Conservation (phyloP, 2,888 invertebrate species). For the Lasius platythorax region DNA sequence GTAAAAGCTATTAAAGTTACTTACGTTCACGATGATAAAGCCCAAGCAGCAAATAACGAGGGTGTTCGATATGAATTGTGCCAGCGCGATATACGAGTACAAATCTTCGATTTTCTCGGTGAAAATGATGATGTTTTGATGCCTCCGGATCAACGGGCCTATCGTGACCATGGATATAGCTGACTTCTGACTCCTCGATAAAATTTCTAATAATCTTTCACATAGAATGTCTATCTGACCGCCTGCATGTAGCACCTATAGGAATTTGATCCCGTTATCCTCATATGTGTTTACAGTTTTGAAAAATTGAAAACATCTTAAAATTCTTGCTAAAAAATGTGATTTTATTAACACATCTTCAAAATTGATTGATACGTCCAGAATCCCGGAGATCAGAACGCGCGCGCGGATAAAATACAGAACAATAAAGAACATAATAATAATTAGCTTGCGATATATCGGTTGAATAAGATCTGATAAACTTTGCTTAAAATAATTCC, state of each 20-base stretch:
- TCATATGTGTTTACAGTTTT: background rate
- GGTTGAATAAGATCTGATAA: background rate
- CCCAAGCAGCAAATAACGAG: slow-evolving; percentile 66
- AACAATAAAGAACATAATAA: background rate
- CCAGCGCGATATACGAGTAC: slow-evolving; percentile 56
- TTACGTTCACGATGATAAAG: slow-evolving; percentile 67
- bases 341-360: background rate
- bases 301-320: background rate
- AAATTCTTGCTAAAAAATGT: background rate
- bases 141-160: slow-evolving; percentile 31
- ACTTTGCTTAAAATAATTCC: background rate
- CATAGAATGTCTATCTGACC: slow-evolving; percentile 57
- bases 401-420: background rate
- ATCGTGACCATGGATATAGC: slow-evolving; percentile 32
- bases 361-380: background rate
- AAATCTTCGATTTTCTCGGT: slow-evolving; percentile 29
- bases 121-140: slow-evolving; percentile 43
- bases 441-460: background rate
- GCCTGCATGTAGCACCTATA: slow-evolving; percentile 51
- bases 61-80: slow-evolving; percentile 62
- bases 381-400: background rate
- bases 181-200: background rate
- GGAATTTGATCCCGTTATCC: background rate
- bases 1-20: slow-evolving; percentile 19
- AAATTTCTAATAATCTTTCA: slow-evolving; percentile 28